Conservation (phyloP, 2,797 vertebrate species). For the Garrulus glandarius region DNA sequence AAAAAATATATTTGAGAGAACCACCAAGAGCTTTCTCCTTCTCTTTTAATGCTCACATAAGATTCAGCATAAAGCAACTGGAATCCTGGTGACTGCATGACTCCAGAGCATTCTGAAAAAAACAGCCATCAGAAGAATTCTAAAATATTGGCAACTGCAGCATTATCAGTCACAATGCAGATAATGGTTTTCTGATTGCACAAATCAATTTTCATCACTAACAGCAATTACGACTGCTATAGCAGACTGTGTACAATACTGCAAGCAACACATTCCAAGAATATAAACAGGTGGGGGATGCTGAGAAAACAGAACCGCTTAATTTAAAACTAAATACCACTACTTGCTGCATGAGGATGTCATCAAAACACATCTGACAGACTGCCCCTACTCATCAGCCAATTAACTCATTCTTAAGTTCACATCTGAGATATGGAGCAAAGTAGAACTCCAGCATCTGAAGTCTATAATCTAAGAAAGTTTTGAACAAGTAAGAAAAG, state of each 20-base stretch:
- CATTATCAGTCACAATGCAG: conserved; percentile 22
- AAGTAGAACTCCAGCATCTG: background rate
- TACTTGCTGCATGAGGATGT: background rate
- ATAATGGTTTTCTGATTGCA: conserved; percentile 54
- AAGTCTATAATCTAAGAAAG: background rate
- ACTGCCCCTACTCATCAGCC: background rate
- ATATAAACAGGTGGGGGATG: background rate
- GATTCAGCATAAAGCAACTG: background rate
- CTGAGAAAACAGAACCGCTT: background rate
- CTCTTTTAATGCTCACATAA: background rate
- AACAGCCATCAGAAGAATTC: background rate
- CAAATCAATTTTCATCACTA: conserved; percentile 46
- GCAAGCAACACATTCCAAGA: background rate
- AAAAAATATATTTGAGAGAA: background rate
- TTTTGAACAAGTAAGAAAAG: background rate
- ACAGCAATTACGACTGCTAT: background rate
- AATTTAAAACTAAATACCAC: background rate
- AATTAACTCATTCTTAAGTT: background rate
- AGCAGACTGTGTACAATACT: background rate
- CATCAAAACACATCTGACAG: background rate
- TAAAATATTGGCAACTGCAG: background rate
- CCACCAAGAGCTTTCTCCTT: background rate
- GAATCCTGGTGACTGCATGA: background rate
- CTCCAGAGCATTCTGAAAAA: background rate
- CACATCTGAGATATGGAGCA: background rate